Percentiles rank a stretch among this genome's conserved stretches.
These are phyloP conservation scores for Machaerirhynchus nigripectus DNA, from an alignment of 2,113 vertebrate genomes.

Conservation along the genomic window DNA sequence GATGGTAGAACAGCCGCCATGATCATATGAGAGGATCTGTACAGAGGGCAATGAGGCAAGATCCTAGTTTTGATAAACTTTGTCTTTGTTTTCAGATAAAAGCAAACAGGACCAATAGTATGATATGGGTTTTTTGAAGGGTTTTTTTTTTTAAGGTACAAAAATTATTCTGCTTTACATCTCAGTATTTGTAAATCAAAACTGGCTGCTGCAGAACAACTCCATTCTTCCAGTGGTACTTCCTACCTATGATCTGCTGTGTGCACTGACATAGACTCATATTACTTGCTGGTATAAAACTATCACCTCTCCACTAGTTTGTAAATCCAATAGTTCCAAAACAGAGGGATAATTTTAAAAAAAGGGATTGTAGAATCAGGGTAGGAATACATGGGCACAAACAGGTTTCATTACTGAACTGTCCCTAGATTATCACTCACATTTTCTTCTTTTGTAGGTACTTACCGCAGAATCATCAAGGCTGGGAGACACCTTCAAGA, in stretches of 20 bases:
- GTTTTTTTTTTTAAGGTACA: background rate
- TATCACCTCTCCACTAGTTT: background rate
- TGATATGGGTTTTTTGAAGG: accelerated
- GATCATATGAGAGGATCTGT: background rate
- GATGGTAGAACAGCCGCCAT: background rate
- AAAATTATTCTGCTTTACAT: background rate
- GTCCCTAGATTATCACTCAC: background rate
- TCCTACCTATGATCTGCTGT: background rate
- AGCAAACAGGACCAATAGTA: background rate
- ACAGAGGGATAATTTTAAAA: background rate
- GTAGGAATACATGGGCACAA: background rate
- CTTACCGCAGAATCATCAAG: background rate
- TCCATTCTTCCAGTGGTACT: background rate
- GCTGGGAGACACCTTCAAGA: background rate
- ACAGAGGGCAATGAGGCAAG: background rate
- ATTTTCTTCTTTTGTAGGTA: background rate
- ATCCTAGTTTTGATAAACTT: background rate
- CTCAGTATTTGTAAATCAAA: background rate
- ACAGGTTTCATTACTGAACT: background rate
- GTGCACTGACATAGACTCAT: background rate
- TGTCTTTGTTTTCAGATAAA: background rate
- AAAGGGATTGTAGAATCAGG: background rate
- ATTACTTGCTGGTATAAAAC: background rate
- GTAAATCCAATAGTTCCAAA: background rate
- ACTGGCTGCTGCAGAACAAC: background rate